Evolutionary conservation across 2,113 vertebrate species (phyloP).

Genomic region (Osmerus eperlanus): DNA sequence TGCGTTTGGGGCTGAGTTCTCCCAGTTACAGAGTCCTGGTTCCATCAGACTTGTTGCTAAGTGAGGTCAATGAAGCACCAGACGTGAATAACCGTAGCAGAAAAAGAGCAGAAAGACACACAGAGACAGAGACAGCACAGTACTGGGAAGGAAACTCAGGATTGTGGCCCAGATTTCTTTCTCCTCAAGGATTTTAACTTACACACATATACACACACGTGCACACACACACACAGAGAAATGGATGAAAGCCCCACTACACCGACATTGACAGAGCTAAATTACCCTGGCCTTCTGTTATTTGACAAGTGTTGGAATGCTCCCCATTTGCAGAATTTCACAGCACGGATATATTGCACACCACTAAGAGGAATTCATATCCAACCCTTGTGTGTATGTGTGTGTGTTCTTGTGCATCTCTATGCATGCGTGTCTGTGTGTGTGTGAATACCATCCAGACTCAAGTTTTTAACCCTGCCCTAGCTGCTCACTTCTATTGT

Average conservation of each 20-base stretch:
- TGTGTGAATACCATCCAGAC: too few relatives aligned
- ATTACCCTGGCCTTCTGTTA: conserved; percentile 45
- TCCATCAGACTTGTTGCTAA: conserved; percentile 43
- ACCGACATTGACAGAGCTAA: conserved; percentile 34
- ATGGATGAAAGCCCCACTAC: background rate
- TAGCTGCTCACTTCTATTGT: too few relatives aligned
- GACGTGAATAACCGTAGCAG: too few relatives aligned
- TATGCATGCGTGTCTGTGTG: too few relatives aligned
- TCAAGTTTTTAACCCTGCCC: too few relatives aligned
- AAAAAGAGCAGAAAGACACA: too few relatives aligned
- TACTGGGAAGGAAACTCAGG: conserved; percentile 24
- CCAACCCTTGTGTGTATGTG: too few relatives aligned
- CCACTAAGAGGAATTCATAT: conserved; percentile 41
- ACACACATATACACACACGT: background rate
- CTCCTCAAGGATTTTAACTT: conserved; percentile 38
- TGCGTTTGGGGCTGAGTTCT: conserved; percentile 30
- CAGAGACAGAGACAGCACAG: too few relatives aligned
- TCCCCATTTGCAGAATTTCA: conserved; percentile 55
- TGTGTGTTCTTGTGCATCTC: too few relatives aligned
- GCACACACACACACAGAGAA: background rate
- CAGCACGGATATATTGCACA: conserved; percentile 18
- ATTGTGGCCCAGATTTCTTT: conserved; percentile 51
- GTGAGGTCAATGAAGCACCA: background rate
- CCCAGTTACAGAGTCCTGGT: background rate
- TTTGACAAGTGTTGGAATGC: conserved; percentile 42